A percentile compares a stretch with the other conserved stretches of the same genome.
These are phyloP conservation scores for Lepisosteus osseus DNA, from an alignment of 2,113 vertebrate genomes.

Conservation along the genomic window DNA sequence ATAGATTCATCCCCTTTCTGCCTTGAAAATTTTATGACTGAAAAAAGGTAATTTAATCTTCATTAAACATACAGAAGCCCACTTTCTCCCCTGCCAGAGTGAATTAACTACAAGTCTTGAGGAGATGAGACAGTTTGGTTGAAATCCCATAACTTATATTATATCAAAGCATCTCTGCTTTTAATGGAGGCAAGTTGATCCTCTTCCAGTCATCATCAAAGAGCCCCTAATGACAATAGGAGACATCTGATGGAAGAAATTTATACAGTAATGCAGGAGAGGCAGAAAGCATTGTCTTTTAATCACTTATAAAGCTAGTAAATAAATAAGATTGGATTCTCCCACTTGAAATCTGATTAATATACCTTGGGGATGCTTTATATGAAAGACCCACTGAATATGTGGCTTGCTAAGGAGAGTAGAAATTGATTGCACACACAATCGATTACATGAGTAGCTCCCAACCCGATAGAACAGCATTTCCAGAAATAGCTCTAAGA, in stretches of 20 bases:
- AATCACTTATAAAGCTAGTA: constrained; percentile 56
- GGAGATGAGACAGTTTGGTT: constrained; percentile 44
- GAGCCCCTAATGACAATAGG: constrained; percentile 35
- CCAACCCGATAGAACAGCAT: constrained; percentile 28
- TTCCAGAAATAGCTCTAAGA: too few species aligned
- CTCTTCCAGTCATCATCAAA: constrained; percentile 46
- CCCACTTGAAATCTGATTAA: constrained; percentile 63
- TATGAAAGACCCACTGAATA: constrained; percentile 58
- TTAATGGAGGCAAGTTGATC: constrained; percentile 38
- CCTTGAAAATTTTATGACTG: constrained; percentile 58
- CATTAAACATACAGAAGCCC: constrained; percentile 62
- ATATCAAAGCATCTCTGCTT: constrained; percentile 47
- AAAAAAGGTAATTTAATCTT: constrained; percentile 69
- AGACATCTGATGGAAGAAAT: constrained; percentile 54
- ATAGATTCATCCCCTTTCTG: constrained; percentile 37
- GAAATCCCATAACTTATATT: constrained; percentile 49
- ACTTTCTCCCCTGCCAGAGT: constrained; percentile 40
- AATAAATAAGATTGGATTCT: constrained; percentile 62
- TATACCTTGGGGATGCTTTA: constrained; percentile 60
- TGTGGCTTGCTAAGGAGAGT: constrained; percentile 60
- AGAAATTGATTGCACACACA: constrained; percentile 55
- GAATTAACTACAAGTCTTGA: constrained; percentile 51
- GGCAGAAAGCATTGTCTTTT: constrained; percentile 42
- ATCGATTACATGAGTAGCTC: constrained; percentile 50
- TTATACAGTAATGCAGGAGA: constrained; percentile 52